phyloP scores from a whole-genome alignment of 2,113 vertebrate genomes.

The Calypte anna region DNA sequence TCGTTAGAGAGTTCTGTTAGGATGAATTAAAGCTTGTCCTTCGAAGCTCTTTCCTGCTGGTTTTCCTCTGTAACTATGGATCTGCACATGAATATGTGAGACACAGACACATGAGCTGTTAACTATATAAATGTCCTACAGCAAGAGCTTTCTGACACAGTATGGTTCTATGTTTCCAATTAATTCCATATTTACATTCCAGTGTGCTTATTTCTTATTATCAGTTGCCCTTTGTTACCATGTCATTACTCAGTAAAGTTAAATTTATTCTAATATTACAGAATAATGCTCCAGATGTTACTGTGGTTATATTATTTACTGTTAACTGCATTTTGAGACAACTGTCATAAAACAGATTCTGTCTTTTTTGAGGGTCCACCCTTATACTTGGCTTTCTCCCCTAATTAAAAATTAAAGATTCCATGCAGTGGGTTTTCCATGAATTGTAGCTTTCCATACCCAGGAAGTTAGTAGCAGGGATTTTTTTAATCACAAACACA shows the following conservation, averaged over 20 bases:
- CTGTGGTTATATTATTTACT: background rate
- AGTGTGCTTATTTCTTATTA: background rate
- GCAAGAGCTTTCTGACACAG: background rate
- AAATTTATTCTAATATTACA: background rate
- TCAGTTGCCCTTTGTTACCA: background rate
- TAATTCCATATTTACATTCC: background rate
- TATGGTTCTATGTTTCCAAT: background rate
- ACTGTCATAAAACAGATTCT: background rate
- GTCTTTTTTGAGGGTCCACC: background rate
- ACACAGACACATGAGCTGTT: background rate
- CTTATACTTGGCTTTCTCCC: background rate
- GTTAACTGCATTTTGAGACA: background rate
- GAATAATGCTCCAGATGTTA: background rate
- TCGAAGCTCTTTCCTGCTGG: background rate
- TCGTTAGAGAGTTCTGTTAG: background rate
- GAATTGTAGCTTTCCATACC: background rate
- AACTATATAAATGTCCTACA: background rate
- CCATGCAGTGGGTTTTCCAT: background rate
- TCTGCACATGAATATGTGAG: background rate
- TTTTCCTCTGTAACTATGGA: background rate
- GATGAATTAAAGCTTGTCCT: background rate
- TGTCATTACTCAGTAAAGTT: background rate
- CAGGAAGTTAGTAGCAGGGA: background rate
- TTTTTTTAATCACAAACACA: background rate
- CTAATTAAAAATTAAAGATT: slow-evolving; percentile 15